Evolutionary conservation across 2,797 vertebrate genomes (phyloP).

Genomic region (Stomatorhinus walkeri): DNA sequence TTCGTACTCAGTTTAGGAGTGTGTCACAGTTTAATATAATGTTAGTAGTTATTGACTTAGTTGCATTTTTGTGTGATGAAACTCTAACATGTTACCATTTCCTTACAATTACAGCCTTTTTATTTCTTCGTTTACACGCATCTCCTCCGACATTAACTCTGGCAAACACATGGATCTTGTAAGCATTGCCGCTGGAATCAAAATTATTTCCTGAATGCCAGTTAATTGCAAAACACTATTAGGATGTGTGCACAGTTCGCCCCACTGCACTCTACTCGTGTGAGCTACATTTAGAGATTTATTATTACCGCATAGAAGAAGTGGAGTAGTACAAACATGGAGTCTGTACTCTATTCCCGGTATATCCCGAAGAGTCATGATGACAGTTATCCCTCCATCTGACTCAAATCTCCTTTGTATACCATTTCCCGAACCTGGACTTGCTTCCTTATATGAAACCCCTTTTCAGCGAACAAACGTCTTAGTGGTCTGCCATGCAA

Average conservation of each 20-base stretch:
- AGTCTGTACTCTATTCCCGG: background rate
- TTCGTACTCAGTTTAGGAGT: background rate
- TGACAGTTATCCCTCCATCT: background rate
- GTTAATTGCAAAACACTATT: background rate
- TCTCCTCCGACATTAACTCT: background rate
- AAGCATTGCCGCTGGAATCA: background rate
- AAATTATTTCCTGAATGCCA: background rate
- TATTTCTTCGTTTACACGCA: background rate
- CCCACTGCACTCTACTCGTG: background rate
- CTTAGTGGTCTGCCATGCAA: background rate
- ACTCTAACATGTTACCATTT: background rate
- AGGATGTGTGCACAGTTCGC: too few relatives aligned
- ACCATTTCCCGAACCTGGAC: background rate
- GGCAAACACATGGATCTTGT: background rate
- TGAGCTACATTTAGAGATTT: background rate
- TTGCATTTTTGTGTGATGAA: background rate
- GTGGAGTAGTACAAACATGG: background rate
- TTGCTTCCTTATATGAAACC: background rate
- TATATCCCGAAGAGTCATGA: too few relatives aligned
- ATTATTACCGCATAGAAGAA: background rate
- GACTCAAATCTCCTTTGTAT: background rate
- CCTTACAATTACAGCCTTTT: background rate
- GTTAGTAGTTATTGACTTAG: background rate
- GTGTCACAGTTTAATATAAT: background rate
- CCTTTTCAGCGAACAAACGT: background rate